Conservation (phyloP, 37 sponge, comb jelly and placozoan species). For the Beroe ovata region DNA sequence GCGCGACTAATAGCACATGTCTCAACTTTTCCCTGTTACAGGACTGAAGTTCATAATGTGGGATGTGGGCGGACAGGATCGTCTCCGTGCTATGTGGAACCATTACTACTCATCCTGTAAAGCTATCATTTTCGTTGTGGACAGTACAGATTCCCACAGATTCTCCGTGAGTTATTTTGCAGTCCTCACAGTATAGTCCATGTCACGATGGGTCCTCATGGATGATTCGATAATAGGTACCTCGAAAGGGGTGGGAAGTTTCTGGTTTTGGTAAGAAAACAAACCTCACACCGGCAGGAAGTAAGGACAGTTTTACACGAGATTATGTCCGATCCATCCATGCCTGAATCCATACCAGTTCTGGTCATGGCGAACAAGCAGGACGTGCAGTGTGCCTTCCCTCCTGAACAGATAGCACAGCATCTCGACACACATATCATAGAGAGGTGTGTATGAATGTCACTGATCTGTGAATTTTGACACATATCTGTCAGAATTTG, state of each 20-base stretch:
- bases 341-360: background rate
- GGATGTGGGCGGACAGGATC: conserved; percentile 3
- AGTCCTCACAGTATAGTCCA: no score
- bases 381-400: background rate
- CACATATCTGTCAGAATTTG: no score
- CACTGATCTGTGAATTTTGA: no score
- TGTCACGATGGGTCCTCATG: no score
- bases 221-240: no score
- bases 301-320: conserved; percentile 20
- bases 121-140: conserved; percentile 19
- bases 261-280: no score
- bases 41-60: conserved; percentile 23
- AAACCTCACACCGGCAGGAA: background rate
- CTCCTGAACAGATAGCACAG: background rate
- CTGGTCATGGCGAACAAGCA: conserved; percentile 39
- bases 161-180: no score
- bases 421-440: background rate
- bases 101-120: background rate
- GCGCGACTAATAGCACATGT: no score
- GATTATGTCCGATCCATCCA: background rate
- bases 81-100: background rate
- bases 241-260: no score
- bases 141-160: background rate
- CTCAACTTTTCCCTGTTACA: no score
- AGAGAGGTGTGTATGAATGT: no score